Base-by-base conservation (phyloP, 2,888 invertebrate genomes). In the Amorpha juglandis region DNA sequence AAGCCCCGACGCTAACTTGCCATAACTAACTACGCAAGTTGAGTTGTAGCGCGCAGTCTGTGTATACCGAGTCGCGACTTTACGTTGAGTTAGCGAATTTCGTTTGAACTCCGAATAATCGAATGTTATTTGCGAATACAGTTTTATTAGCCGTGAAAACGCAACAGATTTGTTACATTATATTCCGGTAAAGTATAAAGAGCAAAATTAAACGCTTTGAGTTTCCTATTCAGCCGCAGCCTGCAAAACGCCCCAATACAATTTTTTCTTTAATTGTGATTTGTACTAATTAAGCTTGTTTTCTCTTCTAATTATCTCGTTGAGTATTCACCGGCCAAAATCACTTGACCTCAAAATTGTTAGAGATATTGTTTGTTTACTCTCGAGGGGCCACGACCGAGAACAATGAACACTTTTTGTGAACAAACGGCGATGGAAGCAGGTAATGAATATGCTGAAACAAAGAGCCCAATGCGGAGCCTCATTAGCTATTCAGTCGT, bases 371-470 rank as follows among this genome's bases (percentile, higher is more conserved):
- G 82, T 88, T 88, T 89, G 84, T 87, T 86, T 83, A 78, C 80
- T 78, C 81, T 82, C 79, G 72, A 80, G 86, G 82, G 85, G 78
- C 79, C 78, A 75, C 72, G 78, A 66, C 74, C 74, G 72, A 74
- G 80, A 87, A 88, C 87, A 89, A 89, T 82, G 77, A 85, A 83
- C 78, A 80, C 73, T 86, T 89, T 88, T 89, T 83, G 85, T 80
- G 79, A 85, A 83, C 84, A 85, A 83, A 86, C 81, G 79, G 80
- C 80, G 81, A 81, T 84, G 86, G 81, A 71, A 77, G 77, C 87
- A 89, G 88, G 89, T 91, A 91, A 91, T 92, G 90, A 90, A 90
- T 91, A 90, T 89, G 84, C 89, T 81, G 85, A 79, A 90, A 91
- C 90, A 92, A 91, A 90, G 88, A 77, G 71, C 80, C 82, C 76